Percentiles rank a stretch among this genome's conserved stretches.
phyloP scores from a whole-genome alignment of 2,113 vertebrate genomes.

The Tichodroma muraria region DNA sequence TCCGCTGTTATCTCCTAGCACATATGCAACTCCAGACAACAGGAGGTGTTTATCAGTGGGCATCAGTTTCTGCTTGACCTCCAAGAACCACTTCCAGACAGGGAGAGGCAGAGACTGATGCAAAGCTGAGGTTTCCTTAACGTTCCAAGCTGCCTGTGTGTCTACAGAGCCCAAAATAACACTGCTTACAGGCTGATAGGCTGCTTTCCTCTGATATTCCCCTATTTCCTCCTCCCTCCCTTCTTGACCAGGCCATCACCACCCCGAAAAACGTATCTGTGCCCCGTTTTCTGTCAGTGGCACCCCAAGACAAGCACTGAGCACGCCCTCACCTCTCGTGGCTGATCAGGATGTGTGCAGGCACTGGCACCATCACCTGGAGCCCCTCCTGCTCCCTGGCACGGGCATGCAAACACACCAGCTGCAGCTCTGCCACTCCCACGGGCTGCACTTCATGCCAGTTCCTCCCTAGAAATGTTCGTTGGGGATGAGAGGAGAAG shows the following conservation, averaged over 20 bases:
- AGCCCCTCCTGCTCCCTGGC: slow-evolving; percentile 73
- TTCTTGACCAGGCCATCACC: neutral
- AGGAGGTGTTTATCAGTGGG: neutral
- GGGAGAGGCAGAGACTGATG: neutral
- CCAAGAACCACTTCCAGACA: neutral
- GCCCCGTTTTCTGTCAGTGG: neutral
- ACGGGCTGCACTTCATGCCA: slow-evolving; percentile 84
- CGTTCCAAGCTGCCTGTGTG: neutral
- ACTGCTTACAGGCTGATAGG: neutral
- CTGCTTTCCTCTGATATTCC: neutral
- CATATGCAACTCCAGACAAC: neutral
- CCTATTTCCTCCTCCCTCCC: neutral
- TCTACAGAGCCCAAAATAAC: neutral
- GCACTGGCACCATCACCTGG: slow-evolving; percentile 81
- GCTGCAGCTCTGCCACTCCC: slow-evolving; percentile 76
- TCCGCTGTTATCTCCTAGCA: neutral
- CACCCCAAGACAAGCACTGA: neutral
- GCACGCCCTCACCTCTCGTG: slow-evolving; percentile 78
- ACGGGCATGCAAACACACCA: slow-evolving; percentile 80
- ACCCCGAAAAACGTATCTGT: neutral
- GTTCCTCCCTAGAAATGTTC: slow-evolving; percentile 65
- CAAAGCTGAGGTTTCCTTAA: neutral
- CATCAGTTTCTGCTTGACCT: neutral
- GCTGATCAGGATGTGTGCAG: slow-evolving; percentile 73
- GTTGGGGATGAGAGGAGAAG: neutral